These are phyloP conservation scores for Zaprionus taronus DNA, from an alignment of 1,140 invertebrate species.

Conservation along the genomic window DNA sequence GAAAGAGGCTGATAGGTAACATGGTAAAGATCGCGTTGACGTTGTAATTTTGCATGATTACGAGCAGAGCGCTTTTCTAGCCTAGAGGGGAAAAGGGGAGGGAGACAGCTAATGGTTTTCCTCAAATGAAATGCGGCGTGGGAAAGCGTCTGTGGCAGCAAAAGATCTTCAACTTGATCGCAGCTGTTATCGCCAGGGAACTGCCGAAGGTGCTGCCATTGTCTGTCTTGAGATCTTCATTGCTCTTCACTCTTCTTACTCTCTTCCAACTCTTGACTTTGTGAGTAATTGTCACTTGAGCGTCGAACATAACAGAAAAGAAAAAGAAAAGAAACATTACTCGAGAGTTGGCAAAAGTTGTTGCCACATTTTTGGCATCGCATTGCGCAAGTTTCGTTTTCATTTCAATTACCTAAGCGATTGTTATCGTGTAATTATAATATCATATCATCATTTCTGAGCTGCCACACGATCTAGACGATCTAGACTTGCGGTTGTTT, in stretches of 20 bases:
- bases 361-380: slow-evolving; percentile 38
- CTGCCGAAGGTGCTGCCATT: not conserved
- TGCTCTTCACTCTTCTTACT: slow-evolving; percentile 17
- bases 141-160: slow-evolving; percentile 21
- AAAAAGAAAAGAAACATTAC: slow-evolving; percentile 17
- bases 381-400: slow-evolving; percentile 61
- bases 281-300: slow-evolving; percentile 57
- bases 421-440: slow-evolving; percentile 7
- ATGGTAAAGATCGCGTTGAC: slow-evolving; percentile 61
- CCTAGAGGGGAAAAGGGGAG: not conserved
- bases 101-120: slow-evolving; percentile 12
- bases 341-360: slow-evolving; percentile 25
- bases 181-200: not conserved
- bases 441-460: not conserved
- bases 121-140: slow-evolving; percentile 41
- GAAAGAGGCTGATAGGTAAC: slow-evolving; percentile 7
- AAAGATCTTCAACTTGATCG: slow-evolving; percentile 17
- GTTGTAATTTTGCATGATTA: slow-evolving; percentile 73
- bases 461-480: not conserved
- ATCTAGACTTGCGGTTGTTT: slow-evolving; percentile 2
- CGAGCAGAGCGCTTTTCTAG: slow-evolving; percentile 21
- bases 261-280: slow-evolving; percentile 5
- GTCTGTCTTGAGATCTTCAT: slow-evolving; percentile 52
- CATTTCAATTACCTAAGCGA: slow-evolving; percentile 9
- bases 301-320: not conserved